Conservation (phyloP, 2,113 vertebrate genomes). For the Parus major region DNA sequence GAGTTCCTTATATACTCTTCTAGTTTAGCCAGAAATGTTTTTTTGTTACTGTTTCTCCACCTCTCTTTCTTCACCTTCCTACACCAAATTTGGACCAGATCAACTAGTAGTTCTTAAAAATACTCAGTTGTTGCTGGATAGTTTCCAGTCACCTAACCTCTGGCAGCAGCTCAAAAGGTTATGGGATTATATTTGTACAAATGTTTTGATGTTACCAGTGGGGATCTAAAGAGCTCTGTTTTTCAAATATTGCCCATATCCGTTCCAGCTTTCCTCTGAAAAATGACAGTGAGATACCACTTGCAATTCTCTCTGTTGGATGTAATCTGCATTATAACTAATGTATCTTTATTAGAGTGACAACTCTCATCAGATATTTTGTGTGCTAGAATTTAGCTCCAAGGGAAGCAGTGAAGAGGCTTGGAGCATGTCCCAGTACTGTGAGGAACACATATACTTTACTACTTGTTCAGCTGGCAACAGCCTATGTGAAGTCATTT, state of each 20-base stretch:
- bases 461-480: not conserved
- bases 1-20: not conserved
- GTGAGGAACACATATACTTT: not conserved
- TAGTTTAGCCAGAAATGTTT: not conserved
- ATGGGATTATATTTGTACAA: not conserved
- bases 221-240: not conserved
- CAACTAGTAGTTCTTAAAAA: not conserved
- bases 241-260: constrained; percentile 19
- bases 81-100: not conserved
- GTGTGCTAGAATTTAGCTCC: not conserved
- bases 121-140: not conserved
- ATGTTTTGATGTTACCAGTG: constrained; percentile 7
- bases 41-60: not conserved
- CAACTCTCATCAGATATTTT: constrained; percentile 20
- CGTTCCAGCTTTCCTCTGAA: constrained; percentile 10
- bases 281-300: not conserved
- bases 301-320: not conserved
- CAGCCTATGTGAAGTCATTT: not conserved
- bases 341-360: constrained; percentile 43
- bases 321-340: constrained; percentile 4
- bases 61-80: not conserved
- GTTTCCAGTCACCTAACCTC: constrained; percentile 9
- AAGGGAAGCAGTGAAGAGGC: constrained; percentile 24
- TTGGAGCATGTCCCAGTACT: not conserved
- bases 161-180: not conserved